Percentiles rank a stretch among this genome's conserved stretches.
phyloP scores from a whole-genome alignment of 2,113 vertebrate genomes.

The Herpetotheres cachinnans region DNA sequence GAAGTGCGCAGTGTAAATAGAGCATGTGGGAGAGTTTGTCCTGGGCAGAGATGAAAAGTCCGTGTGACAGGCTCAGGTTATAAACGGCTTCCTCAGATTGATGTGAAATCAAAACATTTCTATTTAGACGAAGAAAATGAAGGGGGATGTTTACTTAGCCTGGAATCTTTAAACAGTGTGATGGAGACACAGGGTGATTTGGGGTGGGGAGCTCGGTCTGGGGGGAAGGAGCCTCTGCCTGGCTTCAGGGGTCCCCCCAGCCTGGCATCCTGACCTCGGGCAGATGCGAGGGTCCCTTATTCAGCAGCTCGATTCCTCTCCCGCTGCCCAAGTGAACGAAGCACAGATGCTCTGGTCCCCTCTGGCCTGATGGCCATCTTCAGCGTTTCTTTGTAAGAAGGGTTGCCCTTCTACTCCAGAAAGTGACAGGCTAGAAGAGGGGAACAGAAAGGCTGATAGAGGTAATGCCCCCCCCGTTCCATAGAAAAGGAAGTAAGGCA shows the following conservation, averaged over 20 bases:
- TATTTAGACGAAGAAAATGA: constrained; percentile 75
- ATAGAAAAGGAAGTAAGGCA: not conserved
- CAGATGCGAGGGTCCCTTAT: not conserved
- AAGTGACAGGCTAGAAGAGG: not conserved
- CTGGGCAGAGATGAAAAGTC: constrained; percentile 80
- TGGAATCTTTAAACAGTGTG: constrained; percentile 66
- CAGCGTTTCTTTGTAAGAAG: not conserved
- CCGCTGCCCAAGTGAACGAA: not conserved
- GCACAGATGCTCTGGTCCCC: not conserved
- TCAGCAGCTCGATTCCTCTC: not conserved
- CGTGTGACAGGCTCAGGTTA: constrained; percentile 77
- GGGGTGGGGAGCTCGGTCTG: constrained; percentile 15
- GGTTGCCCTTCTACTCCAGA: not conserved
- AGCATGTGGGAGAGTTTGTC: constrained; percentile 78
- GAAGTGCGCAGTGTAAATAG: constrained; percentile 94
- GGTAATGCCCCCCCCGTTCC: not conserved
- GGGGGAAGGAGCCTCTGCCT: not conserved
- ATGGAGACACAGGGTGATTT: not conserved
- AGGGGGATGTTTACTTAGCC: constrained; percentile 79
- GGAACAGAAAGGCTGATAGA: not conserved
- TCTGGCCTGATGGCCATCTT: not conserved
- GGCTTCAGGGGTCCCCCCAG: not conserved
- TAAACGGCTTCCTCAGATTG: constrained; percentile 85
- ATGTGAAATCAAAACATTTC: constrained; percentile 79
- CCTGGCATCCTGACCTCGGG: not conserved